Evolutionary conservation across 2,113 vertebrate species (phyloP).

Genomic region (Hippocampus comes): DNA sequence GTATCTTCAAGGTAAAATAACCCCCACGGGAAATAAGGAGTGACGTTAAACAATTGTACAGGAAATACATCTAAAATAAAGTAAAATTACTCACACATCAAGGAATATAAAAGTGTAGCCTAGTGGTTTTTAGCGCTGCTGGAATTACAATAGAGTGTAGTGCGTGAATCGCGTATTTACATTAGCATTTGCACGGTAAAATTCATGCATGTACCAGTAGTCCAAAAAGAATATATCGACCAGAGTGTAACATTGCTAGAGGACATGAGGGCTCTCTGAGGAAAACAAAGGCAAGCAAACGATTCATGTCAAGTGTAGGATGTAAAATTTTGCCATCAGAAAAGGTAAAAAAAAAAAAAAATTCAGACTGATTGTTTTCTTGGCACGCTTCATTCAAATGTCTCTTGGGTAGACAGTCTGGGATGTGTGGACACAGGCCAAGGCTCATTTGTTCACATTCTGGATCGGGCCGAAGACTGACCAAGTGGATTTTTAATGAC

Average conservation of each 20-base stretch:
- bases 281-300: neutral
- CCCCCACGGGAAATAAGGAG: neutral
- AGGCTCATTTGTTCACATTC: neutral
- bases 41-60: neutral
- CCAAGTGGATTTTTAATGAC: constrained; percentile 8
- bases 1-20: constrained; percentile 79
- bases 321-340: neutral
- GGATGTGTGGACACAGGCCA: neutral
- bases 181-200: neutral
- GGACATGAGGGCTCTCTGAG: neutral
- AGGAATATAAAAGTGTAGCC: neutral
- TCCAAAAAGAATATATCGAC: neutral
- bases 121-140: neutral
- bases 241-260: neutral
- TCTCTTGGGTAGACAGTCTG: neutral
- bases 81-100: neutral
- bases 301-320: too few relatives aligned
- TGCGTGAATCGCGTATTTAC: too few relatives aligned
- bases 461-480: constrained; percentile 23
- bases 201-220: neutral
- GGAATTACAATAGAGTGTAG: too few relatives aligned
- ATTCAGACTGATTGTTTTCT: neutral
- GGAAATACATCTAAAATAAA: constrained; percentile 38
- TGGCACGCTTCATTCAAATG: neutral
- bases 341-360: neutral